phyloP scores from a whole-genome alignment of 1,140 invertebrate species.

The Aphaenogaster ashmeadi region DNA sequence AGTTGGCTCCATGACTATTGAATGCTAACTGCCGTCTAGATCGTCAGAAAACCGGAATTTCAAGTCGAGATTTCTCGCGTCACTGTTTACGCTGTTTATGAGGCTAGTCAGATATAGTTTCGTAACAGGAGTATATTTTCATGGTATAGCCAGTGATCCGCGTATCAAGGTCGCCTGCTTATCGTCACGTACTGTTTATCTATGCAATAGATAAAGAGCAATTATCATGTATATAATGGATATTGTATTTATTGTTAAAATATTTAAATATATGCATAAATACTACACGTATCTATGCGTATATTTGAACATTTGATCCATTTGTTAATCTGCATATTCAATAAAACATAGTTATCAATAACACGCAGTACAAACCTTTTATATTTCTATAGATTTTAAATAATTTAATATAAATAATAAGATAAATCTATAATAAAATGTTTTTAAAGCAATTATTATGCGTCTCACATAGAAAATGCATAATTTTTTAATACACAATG shows the following conservation, averaged over 20 bases:
- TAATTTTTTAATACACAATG: conserved; percentile 1
- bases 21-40: neutral
- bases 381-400: neutral
- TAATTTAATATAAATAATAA: neutral
- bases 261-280: conserved; percentile 18
- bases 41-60: conserved; percentile 36
- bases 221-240: neutral
- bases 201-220: neutral
- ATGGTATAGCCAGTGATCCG: neutral
- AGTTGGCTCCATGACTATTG: neutral
- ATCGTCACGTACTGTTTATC: neutral
- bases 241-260: neutral
- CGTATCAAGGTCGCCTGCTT: conserved; percentile 4
- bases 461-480: neutral
- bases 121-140: conserved; percentile 6
- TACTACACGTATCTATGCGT: neutral
- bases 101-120: conserved; percentile 14
- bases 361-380: neutral
- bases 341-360: neutral
- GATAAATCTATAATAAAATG: neutral
- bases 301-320: neutral
- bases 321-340: neutral
- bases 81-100: conserved; percentile 10
- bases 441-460: neutral
- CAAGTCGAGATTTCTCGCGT: conserved; percentile 17